A percentile compares a stretch with the other conserved stretches of the same genome.
Conservation (phyloP, 2,797 vertebrate genomes). For the Ceryle rudis region DNA sequence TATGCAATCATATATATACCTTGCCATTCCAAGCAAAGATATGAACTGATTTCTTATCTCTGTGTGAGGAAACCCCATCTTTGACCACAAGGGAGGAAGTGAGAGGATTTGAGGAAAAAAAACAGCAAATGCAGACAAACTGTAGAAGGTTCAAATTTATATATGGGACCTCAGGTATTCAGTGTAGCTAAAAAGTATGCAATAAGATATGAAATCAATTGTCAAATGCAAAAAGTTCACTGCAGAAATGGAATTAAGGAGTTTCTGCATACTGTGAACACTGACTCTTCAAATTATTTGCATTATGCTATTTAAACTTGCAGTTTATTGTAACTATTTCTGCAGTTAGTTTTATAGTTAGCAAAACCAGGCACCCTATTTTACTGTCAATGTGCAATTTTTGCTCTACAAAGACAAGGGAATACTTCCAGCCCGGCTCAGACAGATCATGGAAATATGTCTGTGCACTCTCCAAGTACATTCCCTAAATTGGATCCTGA, state of each 20-base stretch:
- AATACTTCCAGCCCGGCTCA: conserved; percentile 8
- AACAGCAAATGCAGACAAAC: background rate
- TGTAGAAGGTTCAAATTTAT: background rate
- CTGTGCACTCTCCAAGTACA: background rate
- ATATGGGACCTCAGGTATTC: background rate
- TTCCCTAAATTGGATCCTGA: background rate
- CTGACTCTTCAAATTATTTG: background rate
- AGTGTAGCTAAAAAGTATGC: background rate
- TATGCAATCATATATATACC: rapidly evolving
- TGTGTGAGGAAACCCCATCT: background rate
- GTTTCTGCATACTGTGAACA: background rate
- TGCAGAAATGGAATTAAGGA: background rate
- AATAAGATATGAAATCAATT: background rate
- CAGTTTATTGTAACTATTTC: background rate
- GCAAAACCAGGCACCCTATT: background rate
- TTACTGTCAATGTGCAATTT: background rate
- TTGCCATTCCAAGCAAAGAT: background rate
- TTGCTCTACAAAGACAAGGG: background rate
- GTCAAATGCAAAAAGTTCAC: background rate
- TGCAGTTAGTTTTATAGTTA: background rate
- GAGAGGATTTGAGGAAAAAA: background rate
- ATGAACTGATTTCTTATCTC: background rate
- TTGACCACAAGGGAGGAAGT: background rate
- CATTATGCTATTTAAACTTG: background rate
- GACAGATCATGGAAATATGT: background rate